Conservation (phyloP, 2,797 vertebrate genomes). For the Tapirus indicus region DNA sequence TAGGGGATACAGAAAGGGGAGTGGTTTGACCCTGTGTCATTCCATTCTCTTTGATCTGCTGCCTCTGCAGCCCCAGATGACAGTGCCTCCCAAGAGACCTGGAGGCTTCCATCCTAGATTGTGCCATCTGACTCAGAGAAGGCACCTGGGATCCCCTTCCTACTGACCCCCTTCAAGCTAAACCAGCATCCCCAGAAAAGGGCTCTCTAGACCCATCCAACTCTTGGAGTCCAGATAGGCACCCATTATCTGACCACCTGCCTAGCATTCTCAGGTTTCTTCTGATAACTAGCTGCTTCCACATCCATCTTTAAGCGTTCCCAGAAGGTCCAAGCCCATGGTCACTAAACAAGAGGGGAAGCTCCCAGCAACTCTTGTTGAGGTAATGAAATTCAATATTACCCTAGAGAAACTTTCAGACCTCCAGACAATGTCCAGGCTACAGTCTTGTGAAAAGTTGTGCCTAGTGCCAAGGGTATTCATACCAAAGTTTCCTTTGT, state of each 20-base stretch:
- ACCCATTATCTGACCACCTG: neutral
- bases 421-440: neutral
- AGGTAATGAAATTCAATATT: neutral
- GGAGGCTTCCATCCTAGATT: neutral
- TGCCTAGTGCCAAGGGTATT: neutral
- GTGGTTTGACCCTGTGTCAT: neutral
- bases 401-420: neutral
- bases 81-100: neutral
- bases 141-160: neutral
- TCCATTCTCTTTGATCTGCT: conserved; percentile 9
- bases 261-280: neutral
- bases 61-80: neutral
- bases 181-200: neutral
- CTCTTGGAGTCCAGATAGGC: neutral
- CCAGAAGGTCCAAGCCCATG: neutral
- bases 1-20: neutral
- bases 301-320: neutral
- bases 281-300: neutral
- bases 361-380: neutral
- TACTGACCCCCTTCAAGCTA: neutral
- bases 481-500: neutral
- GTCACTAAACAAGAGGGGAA: neutral
- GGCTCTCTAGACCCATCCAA: neutral
- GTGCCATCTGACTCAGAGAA: neutral
- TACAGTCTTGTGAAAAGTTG: neutral